A percentile compares a stretch with the other conserved stretches of the same genome.
phyloP scores from a whole-genome alignment of 2,888 invertebrate genomes.

The Scaptomyza cyrtandrae region DNA sequence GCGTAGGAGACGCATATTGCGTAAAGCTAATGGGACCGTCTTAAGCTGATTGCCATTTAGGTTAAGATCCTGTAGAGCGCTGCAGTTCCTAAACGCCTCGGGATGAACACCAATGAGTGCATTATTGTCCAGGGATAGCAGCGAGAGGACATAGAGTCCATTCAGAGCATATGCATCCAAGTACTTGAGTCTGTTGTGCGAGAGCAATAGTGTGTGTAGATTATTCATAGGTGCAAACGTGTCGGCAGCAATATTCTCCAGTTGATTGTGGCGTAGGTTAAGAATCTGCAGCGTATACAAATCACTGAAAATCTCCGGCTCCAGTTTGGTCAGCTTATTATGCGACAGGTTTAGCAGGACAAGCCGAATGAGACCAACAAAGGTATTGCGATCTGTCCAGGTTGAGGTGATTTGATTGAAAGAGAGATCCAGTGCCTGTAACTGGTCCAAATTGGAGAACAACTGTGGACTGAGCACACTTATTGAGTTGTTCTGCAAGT shows the following conservation, averaged over 20 bases:
- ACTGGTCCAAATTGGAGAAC: conserved; percentile 92
- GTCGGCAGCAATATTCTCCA: conserved; percentile 93
- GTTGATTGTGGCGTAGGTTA: conserved; percentile 92
- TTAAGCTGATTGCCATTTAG: conserved; percentile 94
- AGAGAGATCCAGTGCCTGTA: conserved; percentile 93
- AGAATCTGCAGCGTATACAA: conserved; percentile 94
- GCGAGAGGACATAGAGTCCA: conserved; percentile 93
- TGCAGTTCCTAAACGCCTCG: conserved; percentile 95
- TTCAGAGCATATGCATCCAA: conserved; percentile 94
- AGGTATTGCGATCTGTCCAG: conserved; percentile 94
- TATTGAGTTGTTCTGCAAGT: conserved; percentile 96
- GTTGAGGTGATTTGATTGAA: conserved; percentile 93
- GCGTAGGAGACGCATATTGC: conserved; percentile 93
- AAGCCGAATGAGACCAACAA: conserved; percentile 94
- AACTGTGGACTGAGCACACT: conserved; percentile 93
- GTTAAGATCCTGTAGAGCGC: conserved; percentile 95
- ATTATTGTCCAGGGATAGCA: conserved; percentile 94
- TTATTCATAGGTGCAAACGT: conserved; percentile 96
- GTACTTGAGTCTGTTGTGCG: conserved; percentile 93
- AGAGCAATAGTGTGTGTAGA: conserved; percentile 93
- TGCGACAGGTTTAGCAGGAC: conserved; percentile 94
- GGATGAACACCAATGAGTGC: conserved; percentile 92
- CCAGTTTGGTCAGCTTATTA: conserved; percentile 92
- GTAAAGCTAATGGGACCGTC: conserved; percentile 91
- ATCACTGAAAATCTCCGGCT: conserved; percentile 93